phyloP scores from a whole-genome alignment of 2,888 invertebrate genomes.

The Dryococelus australis region DNA sequence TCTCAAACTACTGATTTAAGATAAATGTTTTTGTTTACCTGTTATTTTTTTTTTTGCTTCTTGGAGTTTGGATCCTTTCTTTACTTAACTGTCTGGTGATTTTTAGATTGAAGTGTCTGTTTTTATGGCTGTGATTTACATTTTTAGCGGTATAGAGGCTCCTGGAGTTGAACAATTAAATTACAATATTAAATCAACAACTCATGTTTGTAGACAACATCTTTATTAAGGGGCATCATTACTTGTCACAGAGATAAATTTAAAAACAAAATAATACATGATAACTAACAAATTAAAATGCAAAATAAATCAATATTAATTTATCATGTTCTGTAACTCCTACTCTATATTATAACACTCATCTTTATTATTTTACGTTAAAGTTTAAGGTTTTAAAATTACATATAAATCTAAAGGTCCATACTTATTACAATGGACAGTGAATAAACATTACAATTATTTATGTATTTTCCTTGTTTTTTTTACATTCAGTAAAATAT shows the following conservation, averaged over 20 bases:
- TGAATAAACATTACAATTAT: constrained; percentile 38
- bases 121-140: constrained; percentile 39
- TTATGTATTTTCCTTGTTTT: constrained; percentile 37
- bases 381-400: constrained; percentile 39
- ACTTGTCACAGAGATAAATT: constrained; percentile 25
- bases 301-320: constrained; percentile 32
- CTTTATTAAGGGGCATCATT: constrained; percentile 37
- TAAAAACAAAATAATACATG: constrained; percentile 35
- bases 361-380: constrained; percentile 36
- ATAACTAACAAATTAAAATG: constrained; percentile 32
- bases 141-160: constrained; percentile 31
- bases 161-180: constrained; percentile 34
- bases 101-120: constrained; percentile 23
- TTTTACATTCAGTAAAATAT: constrained; percentile 42
- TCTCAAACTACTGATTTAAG: constrained; percentile 34
- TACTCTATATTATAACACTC: constrained; percentile 27
- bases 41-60: constrained; percentile 36
- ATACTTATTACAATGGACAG: constrained; percentile 30
- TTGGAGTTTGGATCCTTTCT: constrained; percentile 33
- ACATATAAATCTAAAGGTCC: constrained; percentile 39
- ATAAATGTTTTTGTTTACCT: constrained; percentile 40
- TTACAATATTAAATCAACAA: constrained; percentile 39
- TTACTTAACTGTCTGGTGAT: constrained; percentile 32
- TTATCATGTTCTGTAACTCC: background rate
- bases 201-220: constrained; percentile 37